phyloP scores from a whole-genome alignment of 2,113 vertebrate species.

The Lasiurus cinereus region DNA sequence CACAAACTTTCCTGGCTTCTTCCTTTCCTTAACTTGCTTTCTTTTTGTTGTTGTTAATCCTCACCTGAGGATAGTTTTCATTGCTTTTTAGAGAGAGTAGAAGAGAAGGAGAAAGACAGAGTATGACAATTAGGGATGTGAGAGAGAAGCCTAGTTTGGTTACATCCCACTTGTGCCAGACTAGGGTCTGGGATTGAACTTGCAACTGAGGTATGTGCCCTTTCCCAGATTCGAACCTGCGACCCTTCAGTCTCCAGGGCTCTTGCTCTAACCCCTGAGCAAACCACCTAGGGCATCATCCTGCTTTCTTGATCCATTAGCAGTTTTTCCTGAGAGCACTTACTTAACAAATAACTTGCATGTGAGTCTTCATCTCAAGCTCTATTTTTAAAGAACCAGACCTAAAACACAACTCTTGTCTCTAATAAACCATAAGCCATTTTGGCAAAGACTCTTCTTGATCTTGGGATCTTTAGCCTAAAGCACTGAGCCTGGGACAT shows the following conservation, averaged over 20 bases:
- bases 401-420: neutral
- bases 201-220: too few species aligned
- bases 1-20: neutral
- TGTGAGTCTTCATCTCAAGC: neutral
- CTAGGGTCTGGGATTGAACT: too few species aligned
- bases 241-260: too few species aligned
- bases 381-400: neutral
- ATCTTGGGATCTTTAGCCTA: neutral
- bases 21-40: neutral
- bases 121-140: too few species aligned
- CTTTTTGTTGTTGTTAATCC: neutral
- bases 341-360: neutral
- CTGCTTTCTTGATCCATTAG: neutral
- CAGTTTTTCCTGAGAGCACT: neutral
- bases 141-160: too few species aligned
- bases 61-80: too few species aligned
- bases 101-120: too few species aligned
- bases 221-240: too few species aligned
- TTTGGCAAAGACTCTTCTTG: neutral
- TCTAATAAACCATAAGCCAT: neutral
- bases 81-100: too few species aligned
- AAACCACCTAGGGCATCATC: neutral
- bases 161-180: too few species aligned
- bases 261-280: too few species aligned
- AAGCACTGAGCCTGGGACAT: neutral